phyloP scores from a whole-genome alignment of 2,797 vertebrate species.

The Myotis myotis region DNA sequence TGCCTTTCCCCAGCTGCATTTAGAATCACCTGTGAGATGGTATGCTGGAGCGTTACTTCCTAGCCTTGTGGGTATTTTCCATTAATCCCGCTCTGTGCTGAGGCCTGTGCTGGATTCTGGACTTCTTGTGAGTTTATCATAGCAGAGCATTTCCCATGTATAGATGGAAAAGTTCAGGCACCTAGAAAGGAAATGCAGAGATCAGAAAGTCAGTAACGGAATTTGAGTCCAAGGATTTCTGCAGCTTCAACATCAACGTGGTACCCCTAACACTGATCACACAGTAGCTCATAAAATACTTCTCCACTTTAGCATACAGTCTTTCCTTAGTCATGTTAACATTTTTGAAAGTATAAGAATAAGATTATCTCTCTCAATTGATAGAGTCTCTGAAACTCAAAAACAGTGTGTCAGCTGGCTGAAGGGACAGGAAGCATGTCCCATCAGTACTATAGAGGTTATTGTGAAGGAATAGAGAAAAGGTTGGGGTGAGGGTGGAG shows the following conservation, averaged over 20 bases:
- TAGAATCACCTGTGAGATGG: not conserved
- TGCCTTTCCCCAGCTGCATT: not conserved
- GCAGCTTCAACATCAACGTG: not conserved
- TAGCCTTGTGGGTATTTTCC: not conserved
- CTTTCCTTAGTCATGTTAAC: conserved; percentile 46
- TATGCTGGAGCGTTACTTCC: not conserved
- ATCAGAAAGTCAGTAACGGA: not conserved
- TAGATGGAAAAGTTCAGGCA: not conserved
- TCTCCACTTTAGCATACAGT: not conserved
- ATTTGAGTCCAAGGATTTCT: not conserved
- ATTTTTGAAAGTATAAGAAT: conserved; percentile 31
- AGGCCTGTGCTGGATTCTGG: not conserved
- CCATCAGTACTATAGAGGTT: conserved; percentile 47
- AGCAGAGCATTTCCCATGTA: not conserved
- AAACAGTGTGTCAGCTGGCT: conserved; percentile 54
- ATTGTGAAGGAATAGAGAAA: conserved; percentile 3
- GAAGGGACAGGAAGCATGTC: conserved; percentile 40
- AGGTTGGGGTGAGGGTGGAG: not conserved
- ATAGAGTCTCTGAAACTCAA: conserved; percentile 42
- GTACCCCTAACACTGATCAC: not conserved
- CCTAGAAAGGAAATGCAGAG: not conserved
- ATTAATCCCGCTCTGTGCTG: not conserved
- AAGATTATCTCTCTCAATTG: conserved; percentile 53
- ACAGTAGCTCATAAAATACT: not conserved
- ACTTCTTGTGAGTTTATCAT: not conserved